Base-by-base conservation (phyloP, 1,140 invertebrate genomes). In the Drosophila subpulchrella region DNA sequence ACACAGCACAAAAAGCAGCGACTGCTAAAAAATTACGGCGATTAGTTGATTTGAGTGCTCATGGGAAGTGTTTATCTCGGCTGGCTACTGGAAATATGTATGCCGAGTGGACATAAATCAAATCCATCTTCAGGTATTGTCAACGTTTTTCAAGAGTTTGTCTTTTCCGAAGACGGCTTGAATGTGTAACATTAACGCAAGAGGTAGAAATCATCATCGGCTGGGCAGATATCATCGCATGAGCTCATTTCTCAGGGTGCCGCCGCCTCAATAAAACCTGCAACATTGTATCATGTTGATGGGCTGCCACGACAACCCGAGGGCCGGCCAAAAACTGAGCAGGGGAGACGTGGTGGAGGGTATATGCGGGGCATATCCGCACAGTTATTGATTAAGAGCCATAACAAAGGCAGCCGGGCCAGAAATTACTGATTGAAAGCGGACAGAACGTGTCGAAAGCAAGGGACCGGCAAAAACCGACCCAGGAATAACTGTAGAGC, bases 371-470 rank as follows among this genome's bases (percentile, higher is more conserved):
- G 66, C 61, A 72, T 44, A 70, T 61, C 75, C 57, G 47, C 67
- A 81, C 65, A 84, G 77, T 90, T 90, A 89, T 89, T 89, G 85
- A 89, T 89, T 89, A 89, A 90, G 85, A 70, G 66, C 77, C 81
- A 89, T 88, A 88, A 88, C 53, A 57, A 38, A 48, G 56, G 60
- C 71, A 75, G 44, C 38, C 44, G 60, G 53, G 63, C 46, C 75
- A 58, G 36, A 79, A 89, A 89, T 89, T 78, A 71, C 74, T 84
- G 84, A 89, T 89, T 89, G 85, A 89, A 88, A 81, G 74, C 60
- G 39, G 13, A 63, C 44, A 53, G 62, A 65, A 71, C 68, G 66
- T 72, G 66, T 78, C 59, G 66, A 78, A 78, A 78, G 59, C 54
- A 71, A 46, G 30, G 27, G 15, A 46, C n/a, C 27, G 7, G 12